Conservation (phyloP, 2,113 vertebrate species). For the Cairina moschata region DNA sequence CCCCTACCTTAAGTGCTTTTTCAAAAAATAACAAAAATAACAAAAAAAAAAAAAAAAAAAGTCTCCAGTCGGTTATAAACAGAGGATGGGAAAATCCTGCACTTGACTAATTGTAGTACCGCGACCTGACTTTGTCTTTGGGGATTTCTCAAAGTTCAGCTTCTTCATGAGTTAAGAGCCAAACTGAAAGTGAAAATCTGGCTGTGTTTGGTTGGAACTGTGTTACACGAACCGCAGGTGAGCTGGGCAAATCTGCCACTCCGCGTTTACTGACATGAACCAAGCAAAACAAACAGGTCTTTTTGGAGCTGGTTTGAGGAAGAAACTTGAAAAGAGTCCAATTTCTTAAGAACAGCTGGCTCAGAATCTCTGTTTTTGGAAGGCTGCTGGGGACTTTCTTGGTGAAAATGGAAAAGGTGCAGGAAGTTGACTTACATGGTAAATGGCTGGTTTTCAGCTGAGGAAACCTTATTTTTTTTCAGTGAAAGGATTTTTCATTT, state of each 20-base stretch:
- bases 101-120: not conserved
- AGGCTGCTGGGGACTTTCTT: not conserved
- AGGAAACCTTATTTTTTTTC: slow-evolving; percentile 5
- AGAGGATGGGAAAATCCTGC: slow-evolving; percentile 71
- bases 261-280: not conserved
- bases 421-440: not conserved
- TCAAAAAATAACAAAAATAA: slow-evolving; percentile 49
- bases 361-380: not conserved
- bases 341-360: not conserved
- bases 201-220: not conserved
- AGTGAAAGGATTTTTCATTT: not conserved
- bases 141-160: slow-evolving; percentile 47
- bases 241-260: not conserved
- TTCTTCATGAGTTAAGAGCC: not conserved
- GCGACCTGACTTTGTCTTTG: not conserved
- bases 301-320: not conserved
- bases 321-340: not conserved
- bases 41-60: slow-evolving; percentile 1
- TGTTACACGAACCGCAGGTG: not conserved
- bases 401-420: not conserved
- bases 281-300: not conserved
- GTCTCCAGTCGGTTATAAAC: slow-evolving; percentile 54
- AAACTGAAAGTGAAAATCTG: slow-evolving; percentile 45
- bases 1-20: not conserved
- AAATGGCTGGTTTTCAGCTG: not conserved